Conservation (phyloP, 2,888 invertebrate genomes). For the Myopa tessellatipennis region DNA sequence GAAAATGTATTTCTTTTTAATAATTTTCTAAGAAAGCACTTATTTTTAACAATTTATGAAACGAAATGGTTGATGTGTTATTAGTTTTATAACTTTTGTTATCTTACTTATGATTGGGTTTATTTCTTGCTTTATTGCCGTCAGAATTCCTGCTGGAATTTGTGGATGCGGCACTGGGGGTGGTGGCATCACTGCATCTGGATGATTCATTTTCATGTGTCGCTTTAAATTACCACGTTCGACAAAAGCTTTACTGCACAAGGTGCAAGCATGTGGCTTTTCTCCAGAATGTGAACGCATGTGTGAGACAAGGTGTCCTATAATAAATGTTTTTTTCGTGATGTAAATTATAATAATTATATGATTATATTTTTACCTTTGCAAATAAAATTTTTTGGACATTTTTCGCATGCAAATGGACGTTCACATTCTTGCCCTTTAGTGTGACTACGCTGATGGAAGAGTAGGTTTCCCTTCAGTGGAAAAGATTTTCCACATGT, state of each 20-base stretch:
- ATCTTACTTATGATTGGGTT: slow-evolving; percentile 67
- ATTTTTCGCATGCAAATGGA: slow-evolving; percentile 83
- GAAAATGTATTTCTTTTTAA: no score
- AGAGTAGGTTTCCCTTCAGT: slow-evolving; percentile 83
- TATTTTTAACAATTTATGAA: no score
- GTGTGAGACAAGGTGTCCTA: slow-evolving; percentile 82
- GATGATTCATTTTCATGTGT: slow-evolving; percentile 78
- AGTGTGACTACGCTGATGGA: slow-evolving; percentile 88
- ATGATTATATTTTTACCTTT: slow-evolving; percentile 72
- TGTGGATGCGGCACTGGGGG: slow-evolving; percentile 66
- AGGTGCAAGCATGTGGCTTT: slow-evolving; percentile 74
- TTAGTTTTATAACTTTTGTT: slow-evolving; percentile 10
- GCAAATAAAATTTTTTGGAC: slow-evolving; percentile 88
- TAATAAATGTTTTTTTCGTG: background rate
- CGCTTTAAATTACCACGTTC: slow-evolving; percentile 83
- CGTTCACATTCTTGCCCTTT: slow-evolving; percentile 76
- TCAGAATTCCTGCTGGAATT: slow-evolving; percentile 66
- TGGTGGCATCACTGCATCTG: slow-evolving; percentile 69
- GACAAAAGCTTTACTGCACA: slow-evolving; percentile 82
- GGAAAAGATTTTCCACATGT: slow-evolving; percentile 91
- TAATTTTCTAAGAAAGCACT: no score
- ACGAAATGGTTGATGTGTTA: no score
- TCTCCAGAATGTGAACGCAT: slow-evolving; percentile 79
- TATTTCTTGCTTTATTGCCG: slow-evolving; percentile 66
- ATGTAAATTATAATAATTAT: no score